Base-by-base conservation (phyloP, 2,888 invertebrate genomes). In the Pristionchus mayeri region DNA sequence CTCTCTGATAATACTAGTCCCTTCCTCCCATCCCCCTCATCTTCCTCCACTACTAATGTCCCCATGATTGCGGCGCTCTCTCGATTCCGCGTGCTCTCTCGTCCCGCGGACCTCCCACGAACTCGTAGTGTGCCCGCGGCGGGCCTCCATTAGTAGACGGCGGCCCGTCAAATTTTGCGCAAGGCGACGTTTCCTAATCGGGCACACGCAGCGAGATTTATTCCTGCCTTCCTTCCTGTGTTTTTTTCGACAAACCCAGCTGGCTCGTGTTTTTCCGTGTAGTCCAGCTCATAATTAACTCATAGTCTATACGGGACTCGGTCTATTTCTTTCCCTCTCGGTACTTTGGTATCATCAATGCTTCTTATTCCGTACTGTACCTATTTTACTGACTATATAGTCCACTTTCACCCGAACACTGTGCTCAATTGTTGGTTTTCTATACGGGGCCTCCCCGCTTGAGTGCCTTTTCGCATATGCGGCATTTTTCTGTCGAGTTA, bases 111-210 rank as follows among this genome's bases (percentile, higher is more conserved):
- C 71, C 71, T 40, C 71, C 71, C 71, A 44, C 67, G 37, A 18
- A 18, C 37, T 3, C n/a, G 54, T 71, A 40, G 71, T 71, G 71
- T 34, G 30, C 6, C 44, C 7, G 6, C 44, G 44, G 44, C 44
- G 7, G 13, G n/a, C n/a, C 63, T 34, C 71, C 40, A 71, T 71
- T 71, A 71, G 71, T 44, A 71, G 40, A 71, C 40, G 71, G 37
- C 71, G 63, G 71, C 71, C 71, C 71, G 71, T 71, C 71, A 71
- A 71, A 71, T 71, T 71, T 71, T 71, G 71, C 71, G 71, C 71
- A 71, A 40, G 71, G 24, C 71, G 71, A 71, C 71, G 71, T 71
- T 71, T 71, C 71, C 71, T 71, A 40, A 71, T 71, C 71, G 44
- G 37, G 27, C 67, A 21, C 67, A 54, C 34, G 34, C 63, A 63